Conservation (phyloP, 2,888 invertebrate genomes). For the Tubulanus polymorphus region DNA sequence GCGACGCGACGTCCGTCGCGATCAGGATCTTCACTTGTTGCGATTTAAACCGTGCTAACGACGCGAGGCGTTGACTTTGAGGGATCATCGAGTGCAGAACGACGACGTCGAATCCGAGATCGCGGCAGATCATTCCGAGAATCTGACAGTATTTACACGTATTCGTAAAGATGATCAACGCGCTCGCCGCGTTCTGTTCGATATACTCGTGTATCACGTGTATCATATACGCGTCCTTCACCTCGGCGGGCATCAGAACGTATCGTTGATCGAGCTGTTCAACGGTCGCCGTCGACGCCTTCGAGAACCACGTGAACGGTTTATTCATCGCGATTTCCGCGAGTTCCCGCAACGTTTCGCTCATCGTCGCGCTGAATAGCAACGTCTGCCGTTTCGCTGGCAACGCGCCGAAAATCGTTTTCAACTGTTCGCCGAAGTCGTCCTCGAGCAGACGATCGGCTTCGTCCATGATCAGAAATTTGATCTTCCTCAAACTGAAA, state of each 20-base stretch:
- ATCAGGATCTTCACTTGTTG: constrained; percentile 82
- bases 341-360: constrained; percentile 71
- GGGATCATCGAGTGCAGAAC: constrained; percentile 90
- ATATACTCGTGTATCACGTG: constrained; percentile 59
- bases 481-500: constrained; percentile 48
- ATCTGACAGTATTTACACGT: constrained; percentile 94
- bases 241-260: constrained; percentile 83
- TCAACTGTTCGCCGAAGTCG: constrained; percentile 59
- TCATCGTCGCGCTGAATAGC: constrained; percentile 90
- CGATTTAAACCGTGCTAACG: constrained; percentile 85
- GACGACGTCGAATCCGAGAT: constrained; percentile 78
- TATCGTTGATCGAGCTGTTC: constrained; percentile 86
- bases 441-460: constrained; percentile 77
- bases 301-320: constrained; percentile 63
- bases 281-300: constrained; percentile 75
- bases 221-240: constrained; percentile 87
- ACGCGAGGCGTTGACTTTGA: constrained; percentile 78
- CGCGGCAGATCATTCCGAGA: constrained; percentile 80
- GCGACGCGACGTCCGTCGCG: constrained; percentile 93
- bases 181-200: constrained; percentile 69
- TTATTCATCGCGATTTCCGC: constrained; percentile 61
- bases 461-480: constrained; percentile 71
- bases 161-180: constrained; percentile 90
- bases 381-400: constrained; percentile 80
- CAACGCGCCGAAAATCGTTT: constrained; percentile 70